phyloP scores from a whole-genome alignment of 2,888 invertebrate species.

The Lordiphosa fenestrarum region DNA sequence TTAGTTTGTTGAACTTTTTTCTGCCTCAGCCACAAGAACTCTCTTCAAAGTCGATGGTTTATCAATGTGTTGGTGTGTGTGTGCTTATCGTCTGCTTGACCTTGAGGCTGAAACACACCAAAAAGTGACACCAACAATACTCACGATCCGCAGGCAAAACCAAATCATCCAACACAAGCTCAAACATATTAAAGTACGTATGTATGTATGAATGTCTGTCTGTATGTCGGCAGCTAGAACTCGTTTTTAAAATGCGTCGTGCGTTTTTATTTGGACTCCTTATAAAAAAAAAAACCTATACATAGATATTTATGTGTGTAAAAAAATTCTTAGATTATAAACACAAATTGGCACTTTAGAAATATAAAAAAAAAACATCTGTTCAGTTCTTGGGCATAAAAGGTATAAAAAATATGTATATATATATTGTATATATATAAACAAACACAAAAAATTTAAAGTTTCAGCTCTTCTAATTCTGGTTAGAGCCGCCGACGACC shows the following conservation, averaged over 20 bases:
- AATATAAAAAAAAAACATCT: constrained; percentile 19
- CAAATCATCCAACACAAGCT: constrained; percentile 18
- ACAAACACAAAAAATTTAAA: not conserved
- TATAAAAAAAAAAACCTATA: constrained; percentile 22
- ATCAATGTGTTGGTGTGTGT: too few species aligned
- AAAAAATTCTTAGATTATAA: constrained; percentile 31
- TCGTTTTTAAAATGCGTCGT: constrained; percentile 57
- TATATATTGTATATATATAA: too few species aligned
- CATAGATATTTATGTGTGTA: constrained; percentile 16
- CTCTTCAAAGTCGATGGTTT: too few species aligned
- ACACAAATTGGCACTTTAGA: constrained; percentile 18
- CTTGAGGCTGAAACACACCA: not conserved
- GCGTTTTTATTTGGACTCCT: constrained; percentile 46
- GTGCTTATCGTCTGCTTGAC: too few species aligned
- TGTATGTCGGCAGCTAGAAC: constrained; percentile 27
- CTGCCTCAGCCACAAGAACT: too few species aligned
- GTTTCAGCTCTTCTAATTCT: constrained; percentile 32
- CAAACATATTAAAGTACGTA: constrained; percentile 3
- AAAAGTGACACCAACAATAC: not conserved
- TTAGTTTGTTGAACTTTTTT: too few species aligned
- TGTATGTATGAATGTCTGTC: not conserved
- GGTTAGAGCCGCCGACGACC: constrained; percentile 6
- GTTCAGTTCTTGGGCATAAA: constrained; percentile 30
- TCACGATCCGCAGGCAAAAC: constrained; percentile 11
- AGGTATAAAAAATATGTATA: constrained; percentile 8